phyloP scores from a whole-genome alignment of 2,113 vertebrate genomes.

The Smithornis capensis region DNA sequence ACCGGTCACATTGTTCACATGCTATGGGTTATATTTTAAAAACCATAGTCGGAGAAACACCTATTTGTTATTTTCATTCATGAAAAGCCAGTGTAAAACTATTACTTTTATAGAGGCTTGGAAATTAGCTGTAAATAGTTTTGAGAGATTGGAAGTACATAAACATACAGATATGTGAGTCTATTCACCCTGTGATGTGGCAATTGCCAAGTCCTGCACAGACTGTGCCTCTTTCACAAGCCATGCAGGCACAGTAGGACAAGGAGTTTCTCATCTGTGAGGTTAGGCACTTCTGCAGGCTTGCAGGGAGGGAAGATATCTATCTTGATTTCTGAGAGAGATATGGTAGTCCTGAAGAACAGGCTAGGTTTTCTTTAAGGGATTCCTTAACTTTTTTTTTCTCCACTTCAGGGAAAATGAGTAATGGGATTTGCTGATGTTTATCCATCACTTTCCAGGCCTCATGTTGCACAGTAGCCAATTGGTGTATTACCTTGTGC shows the following conservation, averaged over 20 bases:
- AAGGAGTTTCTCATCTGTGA: neutral
- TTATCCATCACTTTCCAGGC: neutral
- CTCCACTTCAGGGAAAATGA: neutral
- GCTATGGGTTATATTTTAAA: neutral
- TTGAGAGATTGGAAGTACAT: neutral
- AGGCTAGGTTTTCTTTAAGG: neutral
- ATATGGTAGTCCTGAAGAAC: fast-evolving
- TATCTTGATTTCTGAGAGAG: neutral
- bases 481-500: neutral
- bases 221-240: neutral
- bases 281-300: neutral
- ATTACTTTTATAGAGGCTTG: neutral
- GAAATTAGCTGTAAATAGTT: neutral
- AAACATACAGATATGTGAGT: neutral
- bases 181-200: neutral
- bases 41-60: neutral
- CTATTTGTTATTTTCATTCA: neutral
- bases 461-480: neutral
- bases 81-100: neutral
- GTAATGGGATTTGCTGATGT: neutral
- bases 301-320: neutral
- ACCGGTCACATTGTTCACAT: neutral
- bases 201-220: neutral
- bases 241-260: neutral
- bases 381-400: neutral